Base-by-base conservation (phyloP, 53 echinoderm and acorn worm species). In the Zoroaster sp. region DNA sequence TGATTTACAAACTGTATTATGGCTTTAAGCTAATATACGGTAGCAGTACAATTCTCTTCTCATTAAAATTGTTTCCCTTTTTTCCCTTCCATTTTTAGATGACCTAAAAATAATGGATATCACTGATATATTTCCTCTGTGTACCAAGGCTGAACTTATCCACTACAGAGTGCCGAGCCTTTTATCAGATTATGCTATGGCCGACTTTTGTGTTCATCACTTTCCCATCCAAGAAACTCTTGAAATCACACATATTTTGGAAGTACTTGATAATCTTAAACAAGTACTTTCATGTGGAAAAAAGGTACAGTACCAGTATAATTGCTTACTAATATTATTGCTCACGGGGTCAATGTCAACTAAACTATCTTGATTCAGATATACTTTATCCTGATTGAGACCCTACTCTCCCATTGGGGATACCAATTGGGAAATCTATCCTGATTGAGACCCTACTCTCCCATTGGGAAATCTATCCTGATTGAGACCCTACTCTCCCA, bases 151-250 rank as follows among this genome's bases (percentile, higher is more conserved):
- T 30, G 97, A 96, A 46, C 90, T 96, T 80, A 79, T 77, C 79
- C 93, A 92, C 66, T 96, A 94, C 90, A 71, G 97, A 39, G 95
- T 93, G 21, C 97, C 95, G 2, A 32, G 78, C 20, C 93, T 96
- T n/a, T 71, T 96, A 43, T 77, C 93, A 23, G 93, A 93, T 28
- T 93, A 95, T 52, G 38, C 88, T 5, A 78, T 79, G 25, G 97
- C 91, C 1, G 93, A 86, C 8, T 91, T 96, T 32, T 31, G 35
- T 21, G 73, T 92, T 23, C 93, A 93, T 73, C 95, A 96, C 90
- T 96, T 95, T 45, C 94, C 97, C 33, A 91, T 95, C 40, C 93
- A 89, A 12, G 93, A 93, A 46, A 79, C 68, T 18, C 95, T 93
- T 0, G 78, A 95, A 43, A 74, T 88, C n/a, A 51, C 53, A 4